Base-by-base conservation (phyloP, 2,113 vertebrate genomes). In the Aix galericulata region DNA sequence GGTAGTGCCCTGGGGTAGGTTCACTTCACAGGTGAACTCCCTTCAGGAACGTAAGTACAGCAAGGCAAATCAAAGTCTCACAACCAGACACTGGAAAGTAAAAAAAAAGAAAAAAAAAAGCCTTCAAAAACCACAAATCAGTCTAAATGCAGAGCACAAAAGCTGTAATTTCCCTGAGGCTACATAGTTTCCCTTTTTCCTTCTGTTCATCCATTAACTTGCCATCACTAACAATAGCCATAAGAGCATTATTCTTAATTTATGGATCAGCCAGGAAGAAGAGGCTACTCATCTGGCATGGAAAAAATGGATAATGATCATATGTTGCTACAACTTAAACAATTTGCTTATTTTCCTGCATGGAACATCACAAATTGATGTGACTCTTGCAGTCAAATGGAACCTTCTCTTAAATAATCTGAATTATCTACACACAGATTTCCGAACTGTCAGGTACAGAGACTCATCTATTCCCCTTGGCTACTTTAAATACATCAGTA, bases 1-100 rank as follows among this genome's bases (percentile, higher is more conserved):
- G 63, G 23, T 0, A 0, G 32, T 52, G 38, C 20, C 38, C 29
- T 48, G 4, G 21, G 36, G 32, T 21, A 72, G 25, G 42, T 72
- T 14, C 1, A 60, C 38, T 68, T 56, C 55, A 15, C 42, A 36
- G 42, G 6, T 71, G 18, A 66, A 58, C 32, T 91, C 52, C 27
- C 32, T 67, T 62, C 69, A 40, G 55, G 22, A 59, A 58, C 36
- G 13, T 44, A 66, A 69, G 46, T 69, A 48, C 31, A 77, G 23
- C 25, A 52, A 68, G 17, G 9, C 72, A 59, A 59, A 36, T 1
- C 0, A 56, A 55, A 9, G 3, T 76, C 74, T 69, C 75, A 75
- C 31, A 75, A n/a, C 6, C 60, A 40, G 40, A 63, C 11, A 9
- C 1, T 34, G 31, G 20, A 48, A 48, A 21, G 46, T 40, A 40